phyloP scores from a whole-genome alignment of 1,140 invertebrate species.

The Formica exsecta region DNA sequence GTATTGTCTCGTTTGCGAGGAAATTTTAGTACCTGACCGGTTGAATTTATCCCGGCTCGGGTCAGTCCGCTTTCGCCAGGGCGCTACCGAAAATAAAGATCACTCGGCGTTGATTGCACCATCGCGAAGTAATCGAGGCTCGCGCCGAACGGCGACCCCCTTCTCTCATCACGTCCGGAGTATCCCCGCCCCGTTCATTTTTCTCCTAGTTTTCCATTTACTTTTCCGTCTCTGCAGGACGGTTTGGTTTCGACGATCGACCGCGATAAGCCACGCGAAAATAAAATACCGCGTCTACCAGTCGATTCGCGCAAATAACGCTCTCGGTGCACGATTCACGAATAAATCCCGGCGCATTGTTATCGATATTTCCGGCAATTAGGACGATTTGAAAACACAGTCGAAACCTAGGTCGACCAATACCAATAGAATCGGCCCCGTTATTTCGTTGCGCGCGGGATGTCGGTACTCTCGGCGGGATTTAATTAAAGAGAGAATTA shows the following conservation, averaged over 20 bases:
- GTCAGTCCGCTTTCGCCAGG: constrained; percentile 42
- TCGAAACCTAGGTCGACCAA: constrained; percentile 50
- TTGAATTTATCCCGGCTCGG: constrained; percentile 76
- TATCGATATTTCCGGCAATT: constrained; percentile 63
- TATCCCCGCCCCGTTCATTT: neutral
- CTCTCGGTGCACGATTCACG: constrained; percentile 22
- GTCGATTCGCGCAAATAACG: constrained; percentile 45
- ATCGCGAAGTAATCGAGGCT: constrained; percentile 78
- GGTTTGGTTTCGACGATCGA: constrained; percentile 57
- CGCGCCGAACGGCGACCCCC: constrained; percentile 48
- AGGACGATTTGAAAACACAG: constrained; percentile 66
- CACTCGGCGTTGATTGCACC: constrained; percentile 82
- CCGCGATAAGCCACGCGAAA: constrained; percentile 61
- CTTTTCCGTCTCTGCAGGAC: constrained; percentile 13
- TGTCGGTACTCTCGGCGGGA: constrained; percentile 20
- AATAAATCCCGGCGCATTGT: constrained; percentile 66
- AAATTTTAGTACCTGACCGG: constrained; percentile 81
- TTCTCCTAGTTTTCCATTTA: constrained; percentile 57
- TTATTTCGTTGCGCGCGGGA: constrained; percentile 53
- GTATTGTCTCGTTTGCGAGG: constrained; percentile 82
- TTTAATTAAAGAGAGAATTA: constrained; percentile 73
- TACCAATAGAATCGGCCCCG: constrained; percentile 10
- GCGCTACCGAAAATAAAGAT: constrained; percentile 81
- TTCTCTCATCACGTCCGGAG: neutral
- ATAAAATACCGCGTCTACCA: constrained; percentile 49